A percentile compares a stretch with the other conserved stretches of the same genome.
Evolutionary conservation across 2,797 vertebrate species (phyloP).

Genomic region (Potorous gilbertii): DNA sequence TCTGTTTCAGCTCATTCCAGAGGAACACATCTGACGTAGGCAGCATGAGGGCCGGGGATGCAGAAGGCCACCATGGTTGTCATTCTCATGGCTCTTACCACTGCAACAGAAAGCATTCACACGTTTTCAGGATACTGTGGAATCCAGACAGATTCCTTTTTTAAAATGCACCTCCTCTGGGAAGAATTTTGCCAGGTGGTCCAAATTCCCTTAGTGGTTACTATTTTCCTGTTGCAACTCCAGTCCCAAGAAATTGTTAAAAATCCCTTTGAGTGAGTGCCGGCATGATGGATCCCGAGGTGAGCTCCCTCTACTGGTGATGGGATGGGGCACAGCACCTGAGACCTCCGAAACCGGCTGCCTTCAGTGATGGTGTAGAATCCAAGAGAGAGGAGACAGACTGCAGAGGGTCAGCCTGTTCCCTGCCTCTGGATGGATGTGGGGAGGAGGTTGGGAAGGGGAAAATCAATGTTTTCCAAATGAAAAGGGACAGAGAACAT

Average conservation of each 20-base stretch:
- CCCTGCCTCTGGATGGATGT: background rate
- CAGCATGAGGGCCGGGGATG: background rate
- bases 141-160: background rate
- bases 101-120: rapidly evolving
- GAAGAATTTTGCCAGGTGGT: background rate
- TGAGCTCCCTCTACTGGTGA: background rate
- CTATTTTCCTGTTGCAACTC: background rate
- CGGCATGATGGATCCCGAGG: background rate
- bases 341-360: background rate
- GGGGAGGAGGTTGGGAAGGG: background rate
- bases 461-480: background rate
- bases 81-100: background rate
- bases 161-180: background rate
- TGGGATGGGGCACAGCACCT: background rate
- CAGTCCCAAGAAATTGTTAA: background rate
- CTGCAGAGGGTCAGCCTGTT: background rate
- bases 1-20: slow-evolving; percentile 30
- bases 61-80: background rate
- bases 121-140: background rate
- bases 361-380: background rate
- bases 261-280: background rate
- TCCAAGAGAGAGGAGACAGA: background rate
- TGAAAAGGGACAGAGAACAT: background rate
- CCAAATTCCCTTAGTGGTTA: background rate
- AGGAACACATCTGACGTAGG: slow-evolving; percentile 29